Evolutionary conservation across 1,140 invertebrate genomes (phyloP).

Genomic region (Condylostylus longicornis): DNA sequence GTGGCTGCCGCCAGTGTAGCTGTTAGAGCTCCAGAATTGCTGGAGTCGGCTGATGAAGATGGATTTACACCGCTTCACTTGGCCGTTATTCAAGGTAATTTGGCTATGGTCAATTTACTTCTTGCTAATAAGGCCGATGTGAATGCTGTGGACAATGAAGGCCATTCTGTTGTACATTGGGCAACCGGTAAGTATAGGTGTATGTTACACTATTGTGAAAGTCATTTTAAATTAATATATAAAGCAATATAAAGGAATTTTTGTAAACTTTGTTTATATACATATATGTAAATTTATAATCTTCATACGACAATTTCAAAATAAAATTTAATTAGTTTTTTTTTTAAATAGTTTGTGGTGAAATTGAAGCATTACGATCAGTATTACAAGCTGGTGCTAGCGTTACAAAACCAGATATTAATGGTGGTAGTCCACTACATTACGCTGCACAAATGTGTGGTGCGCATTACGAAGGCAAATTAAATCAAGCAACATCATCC

Average conservation of each 20-base stretch:
- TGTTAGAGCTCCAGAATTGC: constrained; percentile 56
- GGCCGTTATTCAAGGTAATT: constrained; percentile 80
- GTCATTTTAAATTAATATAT: too few relatives aligned
- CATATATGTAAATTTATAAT: too few relatives aligned
- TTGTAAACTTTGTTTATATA: too few relatives aligned
- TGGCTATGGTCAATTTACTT: constrained; percentile 62
- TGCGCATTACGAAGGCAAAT: constrained; percentile 50
- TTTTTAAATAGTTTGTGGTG: constrained; percentile 59
- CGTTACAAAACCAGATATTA: constrained; percentile 74
- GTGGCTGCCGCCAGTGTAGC: constrained; percentile 42
- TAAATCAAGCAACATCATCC: constrained; percentile 16
- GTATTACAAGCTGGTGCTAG: constrained; percentile 70
- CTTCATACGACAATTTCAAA: too few relatives aligned
- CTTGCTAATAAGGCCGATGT: constrained; percentile 72
- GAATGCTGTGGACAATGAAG: constrained; percentile 77
- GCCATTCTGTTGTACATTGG: constrained; percentile 95
- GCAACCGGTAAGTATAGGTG: constrained; percentile 61
- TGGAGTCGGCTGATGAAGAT: constrained; percentile 74
- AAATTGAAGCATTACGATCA: constrained; percentile 70
- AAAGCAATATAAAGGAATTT: too few relatives aligned
- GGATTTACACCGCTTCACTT: constrained; percentile 87
- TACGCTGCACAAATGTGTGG: constrained; percentile 95
- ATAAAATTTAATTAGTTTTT: too few relatives aligned
- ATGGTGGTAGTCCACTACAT: constrained; percentile 88
- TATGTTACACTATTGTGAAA: too few relatives aligned